Evolutionary conservation across 2,888 invertebrate species (phyloP).

Genomic region (Andrena minutula): DNA sequence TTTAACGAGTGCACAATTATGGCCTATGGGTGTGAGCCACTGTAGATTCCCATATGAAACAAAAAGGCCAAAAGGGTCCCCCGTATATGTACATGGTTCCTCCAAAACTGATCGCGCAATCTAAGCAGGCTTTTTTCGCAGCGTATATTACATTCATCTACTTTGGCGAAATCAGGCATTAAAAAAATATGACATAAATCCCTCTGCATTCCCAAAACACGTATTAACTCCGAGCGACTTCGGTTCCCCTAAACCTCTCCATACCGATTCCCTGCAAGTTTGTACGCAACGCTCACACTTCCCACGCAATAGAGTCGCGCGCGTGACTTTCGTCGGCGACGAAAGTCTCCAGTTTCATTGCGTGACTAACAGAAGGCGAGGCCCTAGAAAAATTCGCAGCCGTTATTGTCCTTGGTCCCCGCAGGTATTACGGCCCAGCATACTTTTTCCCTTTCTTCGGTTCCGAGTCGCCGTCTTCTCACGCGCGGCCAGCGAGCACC

Average conservation of each 20-base stretch:
- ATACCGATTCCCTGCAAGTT: background rate
- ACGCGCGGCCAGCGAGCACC: slow-evolving; percentile 37
- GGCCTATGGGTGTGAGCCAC: too few species aligned
- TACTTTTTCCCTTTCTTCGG: slow-evolving; percentile 16
- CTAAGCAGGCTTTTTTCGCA: too few species aligned
- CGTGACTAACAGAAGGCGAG: slow-evolving; percentile 33
- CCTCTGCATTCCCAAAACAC: too few species aligned
- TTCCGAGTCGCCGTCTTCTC: slow-evolving; percentile 31
- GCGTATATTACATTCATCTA: too few species aligned
- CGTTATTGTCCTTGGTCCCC: slow-evolving; percentile 55
- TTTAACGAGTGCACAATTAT: too few species aligned
- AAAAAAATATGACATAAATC: too few species aligned
- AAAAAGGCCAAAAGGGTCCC: too few species aligned
- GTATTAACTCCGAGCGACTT: background rate
- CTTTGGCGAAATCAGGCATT: too few species aligned
- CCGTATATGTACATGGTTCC: too few species aligned
- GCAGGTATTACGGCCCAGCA: slow-evolving; percentile 17
- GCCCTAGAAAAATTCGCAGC: slow-evolving; percentile 32
- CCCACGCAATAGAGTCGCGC: background rate
- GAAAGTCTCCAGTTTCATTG: slow-evolving; percentile 37
- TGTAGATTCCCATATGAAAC: too few species aligned
- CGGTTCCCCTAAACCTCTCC: background rate
- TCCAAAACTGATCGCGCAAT: too few species aligned
- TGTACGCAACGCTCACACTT: background rate
- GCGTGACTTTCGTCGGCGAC: slow-evolving; percentile 13